Evolutionary conservation across 2,113 vertebrate species (phyloP).

Genomic region (Sphyrna mokarran): DNA sequence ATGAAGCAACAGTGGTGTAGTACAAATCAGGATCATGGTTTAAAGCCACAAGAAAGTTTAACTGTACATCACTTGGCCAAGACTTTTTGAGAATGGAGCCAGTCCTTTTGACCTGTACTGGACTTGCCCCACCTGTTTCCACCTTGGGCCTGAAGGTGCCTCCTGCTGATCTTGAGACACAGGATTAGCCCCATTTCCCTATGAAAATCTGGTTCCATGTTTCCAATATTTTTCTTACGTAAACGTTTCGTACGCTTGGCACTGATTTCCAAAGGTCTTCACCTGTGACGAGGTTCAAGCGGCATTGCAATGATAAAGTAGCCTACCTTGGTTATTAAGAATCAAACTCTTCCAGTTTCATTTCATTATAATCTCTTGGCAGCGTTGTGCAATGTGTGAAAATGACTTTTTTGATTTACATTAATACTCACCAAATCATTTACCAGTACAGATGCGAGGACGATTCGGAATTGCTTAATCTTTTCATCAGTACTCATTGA

Average conservation of each 20-base stretch:
- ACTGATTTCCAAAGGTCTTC: background rate
- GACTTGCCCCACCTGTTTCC: background rate
- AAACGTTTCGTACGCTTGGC: background rate
- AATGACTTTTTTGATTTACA: background rate
- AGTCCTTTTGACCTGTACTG: background rate
- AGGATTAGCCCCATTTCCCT: background rate
- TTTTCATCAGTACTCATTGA: background rate
- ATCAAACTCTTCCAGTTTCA: background rate
- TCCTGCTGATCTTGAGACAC: background rate
- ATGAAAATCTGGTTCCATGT: background rate
- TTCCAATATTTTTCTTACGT: background rate
- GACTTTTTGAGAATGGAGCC: background rate
- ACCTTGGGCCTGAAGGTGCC: background rate
- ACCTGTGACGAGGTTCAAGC: background rate
- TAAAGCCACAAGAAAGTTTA: background rate
- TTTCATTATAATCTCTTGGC: background rate
- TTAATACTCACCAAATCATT: slow-evolving; percentile 21
- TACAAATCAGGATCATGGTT: background rate
- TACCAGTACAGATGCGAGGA: background rate
- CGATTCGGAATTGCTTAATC: background rate
- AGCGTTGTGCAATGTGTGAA: background rate
- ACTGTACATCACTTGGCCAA: background rate
- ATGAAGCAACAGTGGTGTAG: too few relatives aligned
- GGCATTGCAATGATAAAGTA: background rate
- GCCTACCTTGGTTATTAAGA: background rate